These are phyloP conservation scores for Spheniscus humboldti DNA, from an alignment of 2,797 vertebrate genomes.

Conservation along the genomic window DNA sequence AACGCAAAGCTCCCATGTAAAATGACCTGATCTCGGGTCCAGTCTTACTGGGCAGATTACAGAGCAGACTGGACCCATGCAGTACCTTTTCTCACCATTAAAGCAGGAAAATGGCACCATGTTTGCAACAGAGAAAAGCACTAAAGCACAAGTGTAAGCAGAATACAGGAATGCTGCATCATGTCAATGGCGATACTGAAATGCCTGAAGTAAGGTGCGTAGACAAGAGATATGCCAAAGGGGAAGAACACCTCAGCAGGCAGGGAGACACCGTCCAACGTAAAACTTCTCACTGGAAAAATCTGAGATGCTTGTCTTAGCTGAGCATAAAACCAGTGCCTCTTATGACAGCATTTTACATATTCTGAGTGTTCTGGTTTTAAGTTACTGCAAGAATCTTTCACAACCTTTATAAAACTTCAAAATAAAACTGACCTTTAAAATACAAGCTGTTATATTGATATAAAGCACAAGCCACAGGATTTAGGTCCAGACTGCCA, in stretches of 20 bases:
- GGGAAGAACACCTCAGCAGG: background rate
- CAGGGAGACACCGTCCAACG: background rate
- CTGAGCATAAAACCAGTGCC: background rate
- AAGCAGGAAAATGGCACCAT: background rate
- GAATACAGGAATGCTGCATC: background rate
- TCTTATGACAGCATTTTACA: background rate
- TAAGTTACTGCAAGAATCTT: background rate
- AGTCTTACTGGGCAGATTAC: background rate
- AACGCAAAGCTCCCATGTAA: background rate
- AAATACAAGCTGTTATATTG: background rate
- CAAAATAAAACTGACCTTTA: background rate
- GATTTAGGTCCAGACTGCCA: background rate
- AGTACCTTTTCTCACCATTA: background rate
- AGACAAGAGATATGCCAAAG: background rate
- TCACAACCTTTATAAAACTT: background rate
- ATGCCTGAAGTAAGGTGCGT: rapidly evolving
- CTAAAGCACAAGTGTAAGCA: background rate
- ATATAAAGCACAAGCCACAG: background rate
- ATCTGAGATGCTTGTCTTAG: background rate
- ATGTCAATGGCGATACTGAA: background rate
- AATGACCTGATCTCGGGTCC: background rate
- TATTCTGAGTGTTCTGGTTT: background rate
- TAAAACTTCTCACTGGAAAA: background rate
- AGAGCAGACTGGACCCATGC: background rate
- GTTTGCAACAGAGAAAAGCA: background rate